Evolutionary conservation across 2,113 vertebrate species (phyloP), one percentile per base, ranked within the genome.

Genomic region (Phrynosoma platyrhinos): DNA sequence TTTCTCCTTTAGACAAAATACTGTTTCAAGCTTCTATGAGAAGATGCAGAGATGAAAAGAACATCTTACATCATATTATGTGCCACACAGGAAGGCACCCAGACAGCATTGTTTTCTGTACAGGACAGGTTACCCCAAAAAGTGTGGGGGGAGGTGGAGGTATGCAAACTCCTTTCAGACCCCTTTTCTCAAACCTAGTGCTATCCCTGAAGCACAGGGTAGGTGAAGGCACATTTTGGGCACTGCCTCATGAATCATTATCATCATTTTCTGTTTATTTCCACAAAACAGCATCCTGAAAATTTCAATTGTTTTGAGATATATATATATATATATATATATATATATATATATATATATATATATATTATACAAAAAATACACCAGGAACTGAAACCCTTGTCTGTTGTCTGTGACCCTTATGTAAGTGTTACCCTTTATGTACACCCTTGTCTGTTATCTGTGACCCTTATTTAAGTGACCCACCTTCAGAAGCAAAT

Each of bases 21-120:
- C 76, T 4, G 10, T n/a, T 83, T 55, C 74, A 91, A 94, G 88
- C 87, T 82, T 83, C 32, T 27, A 84, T 85, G 64, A 82, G 89
- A 42, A 53, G 89, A 36, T 42, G 75, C 32, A 79, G 84, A 85
- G 14, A 93, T n/a, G 90, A 53, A 77, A 53, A 68, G 42, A 68
- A 68, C 14, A 52, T 68, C 52, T 66, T 53, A 27, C 5, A 27
- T 66, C 12, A 2, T 52, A 82, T 75, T 75, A 18, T 23, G 20
- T 55, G 42, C 4, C 2, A 0, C 30, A n/a, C 47, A 62, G 55
- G n/a, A 18, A 77, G 32, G 32, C 55, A 64, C 3, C 32, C 23
- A 20, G 25, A 64, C 62, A 85, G 62, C 40, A 75, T 32, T 40
- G 76, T 42, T 32, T 23, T 13, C 82, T 10, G 8, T 20, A 27